Evolutionary conservation across 2,888 invertebrate species (phyloP), one percentile per base, ranked within the genome.

Genomic region (Xestia xanthographa): DNA sequence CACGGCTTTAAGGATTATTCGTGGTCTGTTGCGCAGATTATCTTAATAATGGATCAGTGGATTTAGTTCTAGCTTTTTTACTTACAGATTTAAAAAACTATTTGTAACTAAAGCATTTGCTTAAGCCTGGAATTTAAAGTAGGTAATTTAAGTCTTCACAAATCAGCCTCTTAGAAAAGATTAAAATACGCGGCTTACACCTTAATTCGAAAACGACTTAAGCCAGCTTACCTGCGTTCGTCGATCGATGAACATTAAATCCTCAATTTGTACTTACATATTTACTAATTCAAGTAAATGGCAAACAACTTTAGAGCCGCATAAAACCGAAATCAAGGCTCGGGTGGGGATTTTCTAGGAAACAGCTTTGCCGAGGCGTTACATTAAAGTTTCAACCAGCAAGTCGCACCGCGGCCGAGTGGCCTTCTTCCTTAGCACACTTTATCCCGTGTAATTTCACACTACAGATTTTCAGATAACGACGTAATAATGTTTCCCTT

Each of bases 351-450:
- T 93, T 93, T 92, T 91, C 91, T 92, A 92, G 92, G 90, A 90
- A 92, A 90, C 90, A 79, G 87, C 89, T 87, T 88, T 86, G 85
- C 82, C 88, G 91, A 91, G 90, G 92, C 91, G 90, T 92, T 91
- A 93, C 94, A 95, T 95, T 94, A 95, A 95, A 95, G 81, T 94
- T 95, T 95, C 93, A 95, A 86, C 86, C 88, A 90, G 89, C 88
- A 88, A 90, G 91, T 89, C 89, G 90, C 87, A 79, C 66, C 69
- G 73, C 66, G 72, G 77, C 73, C 60, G 76, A 60, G 75, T 79
- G 68, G 86, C 86, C 86, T 82, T 85, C 89, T 90, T 92, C 88
- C 91, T 88, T 84, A 88, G 86, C 90, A 90, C 90, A 91, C 90
- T 93, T 92, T 91, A 92, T 90, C 88, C 89, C 86, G 89, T 91